Conservation (phyloP, 2,113 vertebrate species). For the Cochlearius cochlearius region DNA sequence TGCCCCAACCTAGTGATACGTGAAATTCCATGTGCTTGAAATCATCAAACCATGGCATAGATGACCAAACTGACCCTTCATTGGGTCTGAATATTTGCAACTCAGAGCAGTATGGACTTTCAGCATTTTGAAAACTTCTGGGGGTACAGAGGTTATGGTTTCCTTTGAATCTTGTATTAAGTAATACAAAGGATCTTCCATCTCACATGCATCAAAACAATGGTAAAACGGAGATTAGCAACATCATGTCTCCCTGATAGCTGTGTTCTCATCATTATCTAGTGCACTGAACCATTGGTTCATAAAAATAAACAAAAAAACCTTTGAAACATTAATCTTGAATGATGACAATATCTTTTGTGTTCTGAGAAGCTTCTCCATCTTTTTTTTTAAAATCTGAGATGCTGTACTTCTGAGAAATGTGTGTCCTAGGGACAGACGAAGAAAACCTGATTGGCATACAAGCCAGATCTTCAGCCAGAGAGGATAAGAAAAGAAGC, state of each 20-base stretch:
- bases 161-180: neutral
- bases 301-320: neutral
- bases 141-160: neutral
- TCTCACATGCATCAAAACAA: neutral
- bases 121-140: neutral
- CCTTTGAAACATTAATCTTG: neutral
- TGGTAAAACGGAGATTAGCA: neutral
- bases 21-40: neutral
- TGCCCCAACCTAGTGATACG: neutral
- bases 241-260: neutral
- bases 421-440: neutral
- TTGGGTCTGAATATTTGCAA: neutral
- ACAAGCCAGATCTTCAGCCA: neutral
- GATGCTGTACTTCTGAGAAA: neutral
- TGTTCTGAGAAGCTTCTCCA: neutral
- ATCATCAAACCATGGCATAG: neutral
- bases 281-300: neutral
- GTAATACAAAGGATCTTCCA: neutral
- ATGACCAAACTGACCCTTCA: neutral
- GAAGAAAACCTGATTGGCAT: neutral
- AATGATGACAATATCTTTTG: neutral
- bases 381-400: neutral
- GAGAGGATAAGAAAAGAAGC: neutral
- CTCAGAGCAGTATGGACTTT: neutral
- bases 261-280: neutral